phyloP scores from a whole-genome alignment of 2,888 invertebrate species.

The Pocota personata region DNA sequence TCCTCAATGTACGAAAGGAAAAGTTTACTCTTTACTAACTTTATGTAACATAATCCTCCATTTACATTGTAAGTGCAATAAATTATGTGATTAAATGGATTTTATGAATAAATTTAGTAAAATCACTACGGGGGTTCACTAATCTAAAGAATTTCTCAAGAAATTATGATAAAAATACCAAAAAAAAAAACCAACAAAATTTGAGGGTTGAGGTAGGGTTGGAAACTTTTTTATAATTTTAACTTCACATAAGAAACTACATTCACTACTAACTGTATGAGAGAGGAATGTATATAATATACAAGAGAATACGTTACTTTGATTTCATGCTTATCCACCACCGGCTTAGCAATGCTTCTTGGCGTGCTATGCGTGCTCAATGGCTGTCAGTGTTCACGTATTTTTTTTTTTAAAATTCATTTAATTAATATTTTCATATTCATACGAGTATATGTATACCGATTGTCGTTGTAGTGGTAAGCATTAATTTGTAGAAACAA shows the following conservation, averaged over 20 bases:
- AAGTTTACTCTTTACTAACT: slow-evolving; percentile 3
- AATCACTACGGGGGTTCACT: not conserved
- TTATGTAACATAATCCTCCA: not conserved
- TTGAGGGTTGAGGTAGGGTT: not conserved
- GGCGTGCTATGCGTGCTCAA: slow-evolving; percentile 74
- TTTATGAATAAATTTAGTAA: not conserved
- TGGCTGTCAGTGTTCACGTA: slow-evolving; percentile 66
- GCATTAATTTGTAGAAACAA: slow-evolving; percentile 40
- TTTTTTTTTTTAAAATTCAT: slow-evolving; percentile 22
- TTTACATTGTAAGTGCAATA: not conserved
- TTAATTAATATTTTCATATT: slow-evolving; percentile 26
- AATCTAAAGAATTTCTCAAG: not conserved
- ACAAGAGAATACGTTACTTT: slow-evolving; percentile 73
- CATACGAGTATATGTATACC: slow-evolving; percentile 10
- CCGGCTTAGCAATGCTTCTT: slow-evolving; percentile 74
- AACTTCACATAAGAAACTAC: slow-evolving; percentile 6
- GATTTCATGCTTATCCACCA: slow-evolving; percentile 74
- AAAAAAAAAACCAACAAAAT: slow-evolving; percentile 6
- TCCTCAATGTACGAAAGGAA: not conserved
- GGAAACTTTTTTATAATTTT: not conserved
- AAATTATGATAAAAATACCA: not conserved
- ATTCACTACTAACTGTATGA: slow-evolving; percentile 28
- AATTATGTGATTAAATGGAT: not conserved
- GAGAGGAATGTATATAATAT: slow-evolving; percentile 36
- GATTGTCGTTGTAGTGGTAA: slow-evolving; percentile 57